Evolutionary conservation across 2,113 vertebrate genomes (phyloP).

Genomic region (Hepsetus odoe): DNA sequence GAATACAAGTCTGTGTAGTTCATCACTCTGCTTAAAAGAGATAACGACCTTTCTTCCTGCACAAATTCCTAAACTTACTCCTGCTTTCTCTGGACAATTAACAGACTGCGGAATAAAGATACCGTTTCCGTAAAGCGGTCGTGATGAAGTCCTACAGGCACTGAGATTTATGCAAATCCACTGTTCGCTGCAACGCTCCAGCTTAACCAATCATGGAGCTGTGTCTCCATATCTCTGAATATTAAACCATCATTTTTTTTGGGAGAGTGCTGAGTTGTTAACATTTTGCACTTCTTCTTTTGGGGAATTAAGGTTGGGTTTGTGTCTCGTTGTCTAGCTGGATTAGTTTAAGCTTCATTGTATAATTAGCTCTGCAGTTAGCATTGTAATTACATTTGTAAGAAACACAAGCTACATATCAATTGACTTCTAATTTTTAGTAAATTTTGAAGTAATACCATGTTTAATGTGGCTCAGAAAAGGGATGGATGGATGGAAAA

Average conservation of each 20-base stretch:
- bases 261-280: background rate
- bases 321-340: too few species aligned
- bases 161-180: slow-evolving; percentile 25
- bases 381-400: too few species aligned
- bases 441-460: too few species aligned
- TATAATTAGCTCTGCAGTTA: too few species aligned
- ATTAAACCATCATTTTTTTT: background rate
- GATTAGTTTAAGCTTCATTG: too few species aligned
- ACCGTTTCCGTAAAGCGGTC: background rate
- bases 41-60: slow-evolving; percentile 31
- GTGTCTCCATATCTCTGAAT: background rate
- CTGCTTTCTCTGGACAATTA: slow-evolving; percentile 21
- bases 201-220: background rate
- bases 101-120: slow-evolving; percentile 13
- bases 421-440: too few species aligned
- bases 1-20: slow-evolving; percentile 46
- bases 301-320: background rate
- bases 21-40: slow-evolving; percentile 50
- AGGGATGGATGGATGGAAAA: too few species aligned
- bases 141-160: slow-evolving; percentile 3
- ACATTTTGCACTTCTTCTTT: background rate
- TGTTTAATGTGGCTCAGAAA: too few species aligned
- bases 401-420: too few species aligned
- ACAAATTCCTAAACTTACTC: background rate
- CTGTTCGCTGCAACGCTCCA: too few species aligned